Evolutionary conservation across 2,888 invertebrate species (phyloP).

Genomic region (Ochropleura plecta): DNA sequence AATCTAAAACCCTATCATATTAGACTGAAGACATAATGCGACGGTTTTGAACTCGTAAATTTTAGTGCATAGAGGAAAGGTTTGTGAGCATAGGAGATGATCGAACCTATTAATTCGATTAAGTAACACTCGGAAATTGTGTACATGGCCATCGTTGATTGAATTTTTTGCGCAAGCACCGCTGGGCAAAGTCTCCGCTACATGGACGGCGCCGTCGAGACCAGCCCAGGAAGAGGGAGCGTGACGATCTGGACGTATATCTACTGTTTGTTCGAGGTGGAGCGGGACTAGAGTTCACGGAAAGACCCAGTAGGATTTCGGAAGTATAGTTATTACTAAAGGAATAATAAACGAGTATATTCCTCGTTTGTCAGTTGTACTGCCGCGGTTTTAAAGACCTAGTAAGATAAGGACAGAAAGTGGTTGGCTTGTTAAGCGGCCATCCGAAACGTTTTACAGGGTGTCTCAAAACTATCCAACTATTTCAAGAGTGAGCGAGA

Average conservation of each 20-base stretch:
- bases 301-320: not conserved
- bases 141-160: too few relatives aligned
- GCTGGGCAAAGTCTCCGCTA: too few relatives aligned
- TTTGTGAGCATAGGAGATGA: not conserved
- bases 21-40: too few relatives aligned
- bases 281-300: too few relatives aligned
- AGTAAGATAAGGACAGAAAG: constrained; percentile 33
- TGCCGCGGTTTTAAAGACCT: constrained; percentile 13
- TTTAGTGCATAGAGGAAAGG: not conserved
- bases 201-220: not conserved
- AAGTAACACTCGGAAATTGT: too few relatives aligned
- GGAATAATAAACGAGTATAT: not conserved
- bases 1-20: not conserved
- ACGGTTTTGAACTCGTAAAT: not conserved
- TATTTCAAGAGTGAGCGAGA: not conserved
- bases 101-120: not conserved
- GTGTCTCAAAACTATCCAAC: constrained; percentile 4
- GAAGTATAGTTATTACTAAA: not conserved
- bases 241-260: too few relatives aligned
- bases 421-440: constrained; percentile 44
- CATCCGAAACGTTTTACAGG: constrained; percentile 50
- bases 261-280: too few relatives aligned
- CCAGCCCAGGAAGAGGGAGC: too few relatives aligned
- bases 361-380: not conserved
- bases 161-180: too few relatives aligned